Conservation (phyloP, 2,113 vertebrate species). For the Copsychus sechellarum region DNA sequence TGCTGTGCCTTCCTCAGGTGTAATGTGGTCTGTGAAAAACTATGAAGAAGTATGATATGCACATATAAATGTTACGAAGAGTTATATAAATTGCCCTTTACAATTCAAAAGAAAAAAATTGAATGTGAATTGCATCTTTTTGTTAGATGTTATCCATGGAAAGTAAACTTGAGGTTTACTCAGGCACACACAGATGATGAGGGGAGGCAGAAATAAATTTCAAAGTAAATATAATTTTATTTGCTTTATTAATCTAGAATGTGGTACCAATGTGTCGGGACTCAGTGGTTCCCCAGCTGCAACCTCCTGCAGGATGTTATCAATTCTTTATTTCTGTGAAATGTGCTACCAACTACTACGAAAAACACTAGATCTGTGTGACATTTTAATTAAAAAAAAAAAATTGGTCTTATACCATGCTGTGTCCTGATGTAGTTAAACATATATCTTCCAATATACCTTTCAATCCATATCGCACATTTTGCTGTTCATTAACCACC, state of each 20-base stretch:
- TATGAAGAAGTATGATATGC: background rate
- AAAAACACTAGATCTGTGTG: background rate
- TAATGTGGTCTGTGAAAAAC: background rate
- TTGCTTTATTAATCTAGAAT: slow-evolving; percentile 57
- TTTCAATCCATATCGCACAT: background rate
- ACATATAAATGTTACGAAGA: background rate
- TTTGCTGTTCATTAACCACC: background rate
- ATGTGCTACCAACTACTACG: background rate
- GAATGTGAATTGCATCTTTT: background rate
- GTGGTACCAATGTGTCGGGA: slow-evolving; percentile 22
- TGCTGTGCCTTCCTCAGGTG: background rate
- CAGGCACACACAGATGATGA: background rate
- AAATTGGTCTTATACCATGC: background rate
- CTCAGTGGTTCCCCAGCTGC: slow-evolving; percentile 17
- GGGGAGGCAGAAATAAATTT: slow-evolving; percentile 36
- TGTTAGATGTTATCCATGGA: background rate
- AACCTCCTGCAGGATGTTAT: slow-evolving; percentile 3
- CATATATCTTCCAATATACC: background rate
- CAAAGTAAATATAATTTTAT: slow-evolving; percentile 46
- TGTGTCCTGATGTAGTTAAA: background rate
- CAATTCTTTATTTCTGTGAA: slow-evolving; percentile 14
- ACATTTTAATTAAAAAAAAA: slow-evolving; percentile 17
- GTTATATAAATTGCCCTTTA: background rate
- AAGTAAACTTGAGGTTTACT: slow-evolving; percentile 8
- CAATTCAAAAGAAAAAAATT: background rate